Percentiles rank a stretch among this genome's conserved stretches.
Evolutionary conservation across 2,113 vertebrate genomes (phyloP).

Genomic region (Pterocles burchelli): DNA sequence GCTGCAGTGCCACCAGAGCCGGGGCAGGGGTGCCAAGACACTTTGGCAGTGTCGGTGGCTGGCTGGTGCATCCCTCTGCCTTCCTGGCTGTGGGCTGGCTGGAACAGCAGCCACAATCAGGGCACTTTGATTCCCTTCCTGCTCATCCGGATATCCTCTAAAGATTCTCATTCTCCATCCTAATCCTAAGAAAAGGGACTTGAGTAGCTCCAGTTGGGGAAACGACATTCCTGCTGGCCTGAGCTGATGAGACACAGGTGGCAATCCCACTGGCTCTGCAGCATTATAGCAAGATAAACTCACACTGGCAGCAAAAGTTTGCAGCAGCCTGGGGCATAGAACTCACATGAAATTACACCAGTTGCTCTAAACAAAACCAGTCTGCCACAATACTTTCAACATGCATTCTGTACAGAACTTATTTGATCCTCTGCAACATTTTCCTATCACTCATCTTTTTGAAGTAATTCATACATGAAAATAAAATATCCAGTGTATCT

Average conservation of each 20-base stretch:
- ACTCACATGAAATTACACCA: neutral
- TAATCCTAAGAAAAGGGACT: neutral
- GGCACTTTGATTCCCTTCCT: neutral
- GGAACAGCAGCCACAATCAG: neutral
- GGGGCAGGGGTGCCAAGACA: neutral
- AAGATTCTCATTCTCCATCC: neutral
- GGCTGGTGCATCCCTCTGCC: neutral
- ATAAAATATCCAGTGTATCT: neutral
- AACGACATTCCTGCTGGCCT: neutral
- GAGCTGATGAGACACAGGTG: neutral
- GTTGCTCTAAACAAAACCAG: neutral
- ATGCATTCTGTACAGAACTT: neutral
- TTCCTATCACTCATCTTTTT: neutral
- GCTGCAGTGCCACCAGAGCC: neutral
- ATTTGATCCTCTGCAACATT: neutral
- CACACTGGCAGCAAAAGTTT: neutral
- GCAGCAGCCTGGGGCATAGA: neutral
- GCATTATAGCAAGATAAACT: neutral
- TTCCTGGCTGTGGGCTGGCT: rapidly evolving
- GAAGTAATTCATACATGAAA: neutral
- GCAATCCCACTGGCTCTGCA: neutral
- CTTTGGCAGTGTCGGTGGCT: rapidly evolving
- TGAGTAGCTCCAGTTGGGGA: neutral
- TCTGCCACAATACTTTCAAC: neutral
- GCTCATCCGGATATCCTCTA: neutral